A percentile compares a stretch with the other conserved stretches of the same genome.
phyloP scores from a whole-genome alignment of 2,888 invertebrate genomes.

The Patella pellucida region DNA sequence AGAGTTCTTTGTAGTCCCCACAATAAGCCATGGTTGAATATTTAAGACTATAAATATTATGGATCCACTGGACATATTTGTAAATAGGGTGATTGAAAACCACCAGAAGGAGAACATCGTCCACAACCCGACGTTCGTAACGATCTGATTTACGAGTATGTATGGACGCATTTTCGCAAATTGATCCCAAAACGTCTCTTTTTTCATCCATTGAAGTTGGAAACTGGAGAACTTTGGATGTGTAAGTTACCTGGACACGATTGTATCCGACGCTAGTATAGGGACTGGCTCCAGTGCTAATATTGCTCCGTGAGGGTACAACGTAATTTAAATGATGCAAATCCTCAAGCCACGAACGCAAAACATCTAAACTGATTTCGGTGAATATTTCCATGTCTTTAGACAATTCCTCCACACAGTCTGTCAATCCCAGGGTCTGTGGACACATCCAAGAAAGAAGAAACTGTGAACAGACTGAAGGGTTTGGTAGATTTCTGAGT shows the following conservation, averaged over 20 bases:
- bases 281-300: too few species aligned
- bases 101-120: not conserved
- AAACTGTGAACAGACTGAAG: not conserved
- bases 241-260: not conserved
- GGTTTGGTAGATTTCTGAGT: not conserved
- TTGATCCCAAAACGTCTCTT: too few species aligned
- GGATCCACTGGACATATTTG: not conserved
- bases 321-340: not conserved
- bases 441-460: not conserved
- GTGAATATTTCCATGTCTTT: not conserved
- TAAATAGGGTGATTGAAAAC: not conserved
- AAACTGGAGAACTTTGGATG: not conserved
- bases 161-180: too few species aligned
- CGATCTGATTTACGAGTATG: too few species aligned
- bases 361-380: not conserved
- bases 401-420: not conserved
- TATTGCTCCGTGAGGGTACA: too few species aligned
- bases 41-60: not conserved
- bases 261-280: too few species aligned
- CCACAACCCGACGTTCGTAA: not conserved
- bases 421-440: not conserved
- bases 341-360: not conserved
- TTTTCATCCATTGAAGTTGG: too few species aligned
- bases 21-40: not conserved
- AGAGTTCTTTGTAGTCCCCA: not conserved